A percentile compares a stretch with the other conserved stretches of the same genome.
phyloP scores from a whole-genome alignment of 2,113 vertebrate genomes.

The Centropus bengalensis region DNA sequence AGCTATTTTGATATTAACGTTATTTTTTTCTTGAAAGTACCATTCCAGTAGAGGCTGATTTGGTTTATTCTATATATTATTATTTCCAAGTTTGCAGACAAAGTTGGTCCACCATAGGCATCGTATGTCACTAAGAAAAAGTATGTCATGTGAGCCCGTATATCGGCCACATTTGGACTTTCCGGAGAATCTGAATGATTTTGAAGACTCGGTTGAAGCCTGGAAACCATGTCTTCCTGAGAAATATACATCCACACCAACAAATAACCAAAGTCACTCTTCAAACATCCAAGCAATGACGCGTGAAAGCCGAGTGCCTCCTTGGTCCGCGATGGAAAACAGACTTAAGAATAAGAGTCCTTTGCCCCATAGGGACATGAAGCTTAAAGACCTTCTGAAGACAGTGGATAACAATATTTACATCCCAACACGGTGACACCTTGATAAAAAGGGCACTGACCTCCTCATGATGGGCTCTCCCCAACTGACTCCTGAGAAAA shows the following conservation, averaged over 20 bases:
- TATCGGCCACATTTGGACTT: constrained; percentile 71
- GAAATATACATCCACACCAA: constrained; percentile 50
- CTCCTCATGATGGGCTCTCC: constrained; percentile 45
- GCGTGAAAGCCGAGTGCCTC: constrained; percentile 65
- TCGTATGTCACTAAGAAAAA: constrained; percentile 68
- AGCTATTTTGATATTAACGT: neutral
- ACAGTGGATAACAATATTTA: constrained; percentile 50
- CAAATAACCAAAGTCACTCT: constrained; percentile 31
- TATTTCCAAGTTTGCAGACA: constrained; percentile 78
- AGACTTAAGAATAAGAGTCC: constrained; percentile 27
- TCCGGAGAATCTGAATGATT: constrained; percentile 53
- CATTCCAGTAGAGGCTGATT: neutral
- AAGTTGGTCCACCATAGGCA: constrained; percentile 68
- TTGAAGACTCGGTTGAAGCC: constrained; percentile 48
- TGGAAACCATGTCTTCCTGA: constrained; percentile 40
- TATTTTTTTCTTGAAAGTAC: neutral
- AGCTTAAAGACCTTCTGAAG: constrained; percentile 69
- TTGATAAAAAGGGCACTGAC: constrained; percentile 18
- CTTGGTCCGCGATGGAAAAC: constrained; percentile 60
- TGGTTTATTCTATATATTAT: constrained; percentile 13
- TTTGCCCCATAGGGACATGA: constrained; percentile 1
- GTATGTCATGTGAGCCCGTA: constrained; percentile 36
- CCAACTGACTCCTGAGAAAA: constrained; percentile 65
- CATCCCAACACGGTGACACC: constrained; percentile 3
- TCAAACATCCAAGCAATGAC: constrained; percentile 58